These are phyloP conservation scores for Parapsyche elsis DNA, from an alignment of 1,140 invertebrate species.

Conservation along the genomic window DNA sequence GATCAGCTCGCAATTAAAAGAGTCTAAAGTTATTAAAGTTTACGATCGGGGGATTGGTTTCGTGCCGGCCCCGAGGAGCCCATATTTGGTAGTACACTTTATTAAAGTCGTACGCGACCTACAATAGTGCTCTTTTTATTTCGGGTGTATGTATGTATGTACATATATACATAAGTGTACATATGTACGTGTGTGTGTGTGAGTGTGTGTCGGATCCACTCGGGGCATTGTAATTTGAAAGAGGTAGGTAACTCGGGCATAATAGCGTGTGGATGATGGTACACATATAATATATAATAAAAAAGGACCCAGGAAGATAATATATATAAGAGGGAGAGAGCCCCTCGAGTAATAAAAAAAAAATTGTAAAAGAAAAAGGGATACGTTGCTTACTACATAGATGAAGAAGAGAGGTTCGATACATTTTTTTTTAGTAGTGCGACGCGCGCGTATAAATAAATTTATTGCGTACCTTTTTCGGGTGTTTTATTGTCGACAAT, in stretches of 20 bases:
- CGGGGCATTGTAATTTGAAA: slow-evolving; percentile 46
- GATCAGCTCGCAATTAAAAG: slow-evolving; percentile 34
- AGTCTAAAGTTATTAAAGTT: slow-evolving; percentile 40
- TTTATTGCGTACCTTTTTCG: slow-evolving; percentile 52
- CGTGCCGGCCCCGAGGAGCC: slow-evolving; percentile 17
- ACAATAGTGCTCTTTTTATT: slow-evolving; percentile 42
- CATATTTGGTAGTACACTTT: slow-evolving; percentile 44
- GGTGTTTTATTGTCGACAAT: slow-evolving; percentile 43
- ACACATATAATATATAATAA: slow-evolving; percentile 32
- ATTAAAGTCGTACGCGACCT: slow-evolving; percentile 45
- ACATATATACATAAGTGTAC: neutral
- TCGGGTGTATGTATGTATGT: neutral
- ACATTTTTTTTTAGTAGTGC: slow-evolving; percentile 22
- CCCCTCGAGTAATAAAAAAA: neutral
- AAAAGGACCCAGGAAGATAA: slow-evolving; percentile 25
- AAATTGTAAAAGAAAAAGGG: neutral
- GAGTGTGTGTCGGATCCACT: slow-evolving; percentile 28
- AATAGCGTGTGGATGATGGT: slow-evolving; percentile 45
- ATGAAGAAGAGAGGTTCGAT: slow-evolving; percentile 14
- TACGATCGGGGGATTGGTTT: slow-evolving; percentile 41
- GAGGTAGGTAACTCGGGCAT: slow-evolving; percentile 45
- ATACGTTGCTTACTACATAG: neutral
- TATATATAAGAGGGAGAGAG: slow-evolving; percentile 11
- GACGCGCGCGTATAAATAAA: slow-evolving; percentile 48
- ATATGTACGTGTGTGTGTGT: neutral